Evolutionary conservation across 2,113 vertebrate genomes (phyloP), one percentile per base, ranked within the genome.

Genomic region (Rallus limicola): DNA sequence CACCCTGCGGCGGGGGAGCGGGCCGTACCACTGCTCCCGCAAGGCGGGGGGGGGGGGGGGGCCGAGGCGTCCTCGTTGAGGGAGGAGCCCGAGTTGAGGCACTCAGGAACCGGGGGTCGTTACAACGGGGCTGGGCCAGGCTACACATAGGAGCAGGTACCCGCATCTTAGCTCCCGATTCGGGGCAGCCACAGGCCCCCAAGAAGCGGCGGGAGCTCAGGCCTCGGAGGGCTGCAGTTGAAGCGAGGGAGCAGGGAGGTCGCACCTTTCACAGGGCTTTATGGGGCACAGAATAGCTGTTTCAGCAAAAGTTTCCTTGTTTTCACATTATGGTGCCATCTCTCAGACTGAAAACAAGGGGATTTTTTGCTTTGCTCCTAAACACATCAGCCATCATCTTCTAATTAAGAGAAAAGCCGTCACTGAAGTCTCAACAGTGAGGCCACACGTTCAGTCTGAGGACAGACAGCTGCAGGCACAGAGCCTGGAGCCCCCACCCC

Each of bases 31-130:
- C 14, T 31, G 25, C 69, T 34, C 4, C 48, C 1, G 20, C 6
- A 5, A 2, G 48, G 29, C 5, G n/a, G 70, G 79, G 53, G 58
- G 0, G 18, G n/a, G 70, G 79, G 53, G 58, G 0, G 18, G 2
- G 3, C 1, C 1, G 1, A 3, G 0, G 4, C 20, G 5, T 1
- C 36, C 81, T 10, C 44, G 44, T 46, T 19, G 17, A 46, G 44
- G 44, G 44, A 18, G 44, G 44, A 46, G 44, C 44, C 44, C 17
- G 9, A 46, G 17, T 46, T 46, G 11, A 5, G 50, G 46, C 34
- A n/a, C 2, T 28, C 6, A 26, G 64, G 15, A 9, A 19, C n/a
- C 12, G 0, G 40, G 50, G 36, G 2, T 52, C 23, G 2, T 29
- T 7, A 11, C 4, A 11, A 5, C 18, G 9, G 33, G 59, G 16